These are phyloP conservation scores for Protomyctophum bolini DNA, from an alignment of 2,113 vertebrate species.

Conservation along the genomic window DNA sequence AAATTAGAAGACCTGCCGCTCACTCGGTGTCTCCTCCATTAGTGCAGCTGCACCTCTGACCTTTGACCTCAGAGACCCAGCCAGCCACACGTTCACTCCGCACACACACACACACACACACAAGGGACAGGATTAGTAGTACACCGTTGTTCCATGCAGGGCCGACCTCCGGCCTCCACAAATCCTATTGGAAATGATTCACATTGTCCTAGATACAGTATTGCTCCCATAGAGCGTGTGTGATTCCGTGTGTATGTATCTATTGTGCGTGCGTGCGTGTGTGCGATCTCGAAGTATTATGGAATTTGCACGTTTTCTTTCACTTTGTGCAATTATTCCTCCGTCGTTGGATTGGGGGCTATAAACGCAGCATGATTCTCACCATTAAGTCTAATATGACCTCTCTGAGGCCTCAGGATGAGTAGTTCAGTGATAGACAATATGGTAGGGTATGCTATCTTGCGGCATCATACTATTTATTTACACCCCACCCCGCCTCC, in stretches of 20 bases:
- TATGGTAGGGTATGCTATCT: no score
- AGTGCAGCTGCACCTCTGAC: background rate
- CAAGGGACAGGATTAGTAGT: slow-evolving; percentile 59
- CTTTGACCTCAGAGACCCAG: slow-evolving; percentile 20
- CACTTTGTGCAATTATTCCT: background rate
- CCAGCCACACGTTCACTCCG: slow-evolving; percentile 39
- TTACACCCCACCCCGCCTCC: no score
- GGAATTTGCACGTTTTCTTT: background rate
- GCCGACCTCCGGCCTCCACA: slow-evolving; percentile 58
- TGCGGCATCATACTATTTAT: no score
- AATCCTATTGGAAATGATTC: slow-evolving; percentile 67
- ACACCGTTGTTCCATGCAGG: slow-evolving; percentile 46
- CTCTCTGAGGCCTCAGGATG: slow-evolving; percentile 52
- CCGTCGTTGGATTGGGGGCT: slow-evolving; percentile 1
- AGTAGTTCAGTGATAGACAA: slow-evolving; percentile 44
- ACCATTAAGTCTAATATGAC: slow-evolving; percentile 21
- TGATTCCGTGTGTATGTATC: background rate
- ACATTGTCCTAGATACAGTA: slow-evolving; percentile 55
- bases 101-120: slow-evolving; percentile 9
- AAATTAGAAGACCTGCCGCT: slow-evolving; percentile 22
- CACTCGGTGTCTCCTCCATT: slow-evolving; percentile 19
- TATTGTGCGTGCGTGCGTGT: background rate
- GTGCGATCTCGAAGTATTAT: no score
- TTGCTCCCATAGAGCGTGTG: background rate
- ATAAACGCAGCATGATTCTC: slow-evolving; percentile 1